Evolutionary conservation across 2,113 vertebrate species (phyloP), one percentile per base, ranked within the genome.

Genomic region (Dermatemys mawii): DNA sequence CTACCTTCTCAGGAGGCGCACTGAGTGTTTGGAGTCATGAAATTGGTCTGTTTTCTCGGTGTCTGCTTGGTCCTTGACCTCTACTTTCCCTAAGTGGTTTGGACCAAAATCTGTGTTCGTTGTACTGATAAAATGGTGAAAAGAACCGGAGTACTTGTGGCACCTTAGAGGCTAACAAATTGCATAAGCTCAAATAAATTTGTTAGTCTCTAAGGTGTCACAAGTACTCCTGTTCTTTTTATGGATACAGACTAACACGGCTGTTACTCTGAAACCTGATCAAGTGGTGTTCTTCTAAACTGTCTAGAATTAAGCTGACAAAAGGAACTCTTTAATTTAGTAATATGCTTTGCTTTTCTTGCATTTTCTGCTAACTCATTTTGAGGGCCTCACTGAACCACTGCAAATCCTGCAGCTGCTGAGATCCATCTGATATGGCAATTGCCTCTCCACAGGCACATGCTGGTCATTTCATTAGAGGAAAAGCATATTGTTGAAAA

Each of bases 401-500:
- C 24, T 19, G 87, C 48, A 90, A 86, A 92, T 29, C 11, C 75
- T 75, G 44, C 49, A 11, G 53, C 38, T 16, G 5, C 86, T 0
- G 2, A 82, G 13, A 82, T 78, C 84, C 26, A 44, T 27, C 73
- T 55, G 92, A 88, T 38, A 84, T 35, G 41, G 29, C 63, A 88
- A 84, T 50, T 81, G 63, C 9, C 89, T 91, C 57, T 84, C 41
- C 5, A 38, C 24, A 92, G 29, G 35, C 92, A 95, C 12, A 93
- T 1, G 8, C 82, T 29, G 84, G 35, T 92, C 83, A 82, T 63
- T 93, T 90, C 88, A 91, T 70, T 67, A 81, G 90, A 60, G 41
- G 24, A 67, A 67, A 75, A 82, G 3, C 35, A 75, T 63, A 83
- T 95, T 91, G 93, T 53, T 12, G 46, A 90, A 57, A 88, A 94